Conservation (phyloP, 1,140 invertebrate species). For the Cepaea nemoralis region DNA sequence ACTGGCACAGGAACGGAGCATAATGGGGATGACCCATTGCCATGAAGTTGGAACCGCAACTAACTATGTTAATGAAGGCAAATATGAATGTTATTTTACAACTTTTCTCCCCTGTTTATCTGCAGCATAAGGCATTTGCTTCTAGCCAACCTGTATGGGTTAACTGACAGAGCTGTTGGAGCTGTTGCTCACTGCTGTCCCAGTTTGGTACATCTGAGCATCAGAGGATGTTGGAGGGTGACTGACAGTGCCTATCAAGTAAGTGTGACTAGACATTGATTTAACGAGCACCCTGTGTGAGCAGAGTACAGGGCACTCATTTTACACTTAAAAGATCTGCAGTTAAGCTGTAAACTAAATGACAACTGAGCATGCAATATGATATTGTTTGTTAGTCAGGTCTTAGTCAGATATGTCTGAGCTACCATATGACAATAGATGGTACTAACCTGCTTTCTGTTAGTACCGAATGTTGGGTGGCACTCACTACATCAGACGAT, state of each 20-base stretch:
- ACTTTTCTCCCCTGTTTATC: too few species aligned
- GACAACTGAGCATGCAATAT: background rate
- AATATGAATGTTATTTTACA: too few species aligned
- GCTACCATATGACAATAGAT: too few species aligned
- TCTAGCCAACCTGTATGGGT: slow-evolving; percentile 69
- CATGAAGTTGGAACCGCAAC: too few species aligned
- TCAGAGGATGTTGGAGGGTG: slow-evolving; percentile 70
- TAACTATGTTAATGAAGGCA: too few species aligned
- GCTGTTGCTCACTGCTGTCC: slow-evolving; percentile 58
- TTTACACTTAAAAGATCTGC: background rate
- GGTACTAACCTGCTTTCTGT: too few species aligned
- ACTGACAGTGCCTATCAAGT: slow-evolving; percentile 70
- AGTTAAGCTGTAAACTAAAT: background rate
- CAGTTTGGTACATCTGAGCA: slow-evolving; percentile 62
- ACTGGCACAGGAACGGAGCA: too few species aligned
- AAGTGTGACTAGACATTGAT: slow-evolving; percentile 32
- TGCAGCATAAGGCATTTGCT: slow-evolving; percentile 64
- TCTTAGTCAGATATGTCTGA: too few species aligned
- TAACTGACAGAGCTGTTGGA: slow-evolving; percentile 65
- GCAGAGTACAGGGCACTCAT: background rate
- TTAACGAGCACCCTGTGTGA: background rate
- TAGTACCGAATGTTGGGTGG: too few species aligned
- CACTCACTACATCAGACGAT: too few species aligned
- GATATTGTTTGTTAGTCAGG: background rate
- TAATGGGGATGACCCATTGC: too few species aligned